A percentile compares a stretch with the other conserved stretches of the same genome.
Conservation (phyloP, 2,888 invertebrate species). For the Luperina testacea region DNA sequence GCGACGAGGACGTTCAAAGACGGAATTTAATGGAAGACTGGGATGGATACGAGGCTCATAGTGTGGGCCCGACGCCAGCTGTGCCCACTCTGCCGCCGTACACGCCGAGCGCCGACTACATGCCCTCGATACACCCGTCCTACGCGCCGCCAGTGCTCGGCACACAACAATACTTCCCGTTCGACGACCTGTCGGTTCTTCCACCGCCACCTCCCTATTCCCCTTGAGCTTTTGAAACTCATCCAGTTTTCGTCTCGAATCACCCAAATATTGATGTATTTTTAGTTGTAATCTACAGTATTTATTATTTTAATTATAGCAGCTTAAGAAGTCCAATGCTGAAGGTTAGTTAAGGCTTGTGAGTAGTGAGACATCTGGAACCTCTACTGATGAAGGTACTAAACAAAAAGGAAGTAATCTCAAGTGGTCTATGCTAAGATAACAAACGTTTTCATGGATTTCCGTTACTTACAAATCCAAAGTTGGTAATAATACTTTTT, state of each 20-base stretch:
- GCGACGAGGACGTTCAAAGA: slow-evolving; percentile 86
- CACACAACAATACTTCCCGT: slow-evolving; percentile 86
- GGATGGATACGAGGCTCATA: slow-evolving; percentile 91
- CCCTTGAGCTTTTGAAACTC: slow-evolving; percentile 75
- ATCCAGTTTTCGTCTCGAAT: slow-evolving; percentile 47
- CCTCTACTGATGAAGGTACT: slow-evolving; percentile 22
- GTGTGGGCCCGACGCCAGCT: slow-evolving; percentile 89
- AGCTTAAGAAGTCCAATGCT: slow-evolving; percentile 49
- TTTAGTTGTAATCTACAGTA: slow-evolving; percentile 63
- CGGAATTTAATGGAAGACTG: slow-evolving; percentile 91
- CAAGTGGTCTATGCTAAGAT: slow-evolving; percentile 33
- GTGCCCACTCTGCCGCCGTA: slow-evolving; percentile 91
- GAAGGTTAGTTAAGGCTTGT: slow-evolving; percentile 55
- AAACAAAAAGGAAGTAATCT: slow-evolving; percentile 54
- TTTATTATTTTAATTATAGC: slow-evolving; percentile 62
- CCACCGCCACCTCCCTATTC: slow-evolving; percentile 90
- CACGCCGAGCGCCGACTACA: slow-evolving; percentile 86
- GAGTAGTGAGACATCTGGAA: slow-evolving; percentile 33
- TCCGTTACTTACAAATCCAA: slow-evolving; percentile 35
- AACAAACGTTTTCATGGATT: slow-evolving; percentile 32
- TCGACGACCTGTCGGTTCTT: slow-evolving; percentile 86
- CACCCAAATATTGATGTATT: slow-evolving; percentile 66
- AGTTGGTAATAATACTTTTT: slow-evolving; percentile 32
- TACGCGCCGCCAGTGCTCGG: slow-evolving; percentile 84
- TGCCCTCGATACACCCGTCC: slow-evolving; percentile 76